phyloP scores from a whole-genome alignment of 2,797 vertebrate species.

The Poeciliopsis infans region DNA sequence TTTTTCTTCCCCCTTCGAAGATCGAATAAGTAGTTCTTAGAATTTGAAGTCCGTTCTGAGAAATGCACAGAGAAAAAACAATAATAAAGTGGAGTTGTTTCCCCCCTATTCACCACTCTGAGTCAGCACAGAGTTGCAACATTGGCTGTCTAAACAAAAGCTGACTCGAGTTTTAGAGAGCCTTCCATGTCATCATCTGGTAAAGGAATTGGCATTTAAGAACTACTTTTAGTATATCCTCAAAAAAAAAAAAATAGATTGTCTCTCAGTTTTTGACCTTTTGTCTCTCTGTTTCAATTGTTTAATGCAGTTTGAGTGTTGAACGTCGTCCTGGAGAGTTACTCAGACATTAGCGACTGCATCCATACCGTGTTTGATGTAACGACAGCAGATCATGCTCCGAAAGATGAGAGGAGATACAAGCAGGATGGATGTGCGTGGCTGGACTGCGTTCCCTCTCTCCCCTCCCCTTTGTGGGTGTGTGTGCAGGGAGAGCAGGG shows the following conservation, averaged over 20 bases:
- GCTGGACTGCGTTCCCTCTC: conserved; percentile 25
- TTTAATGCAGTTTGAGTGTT: neutral
- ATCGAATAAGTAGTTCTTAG: too few species aligned
- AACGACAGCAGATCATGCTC: conserved; percentile 9
- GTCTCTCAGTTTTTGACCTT: neutral
- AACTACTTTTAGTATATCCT: neutral
- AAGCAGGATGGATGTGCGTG: conserved; percentile 4
- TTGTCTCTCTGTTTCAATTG: neutral
- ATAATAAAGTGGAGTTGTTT: conserved; percentile 6
- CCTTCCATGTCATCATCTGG: conserved; percentile 1
- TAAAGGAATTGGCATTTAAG: neutral
- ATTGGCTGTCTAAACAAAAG: conserved; percentile 24
- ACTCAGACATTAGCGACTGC: neutral
- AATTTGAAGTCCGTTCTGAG: too few species aligned
- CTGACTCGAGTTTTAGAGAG: conserved; percentile 38
- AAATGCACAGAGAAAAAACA: too few species aligned
- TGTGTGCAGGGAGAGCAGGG: conserved; percentile 43
- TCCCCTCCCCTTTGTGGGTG: conserved; percentile 36
- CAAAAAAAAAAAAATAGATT: neutral
- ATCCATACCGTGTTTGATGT: neutral
- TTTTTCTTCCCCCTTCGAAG: too few species aligned
- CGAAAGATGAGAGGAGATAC: conserved; percentile 22
- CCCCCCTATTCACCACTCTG: conserved; percentile 40
- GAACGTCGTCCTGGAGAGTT: neutral
- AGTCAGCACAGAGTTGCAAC: conserved; percentile 53